phyloP scores from a whole-genome alignment of 2,888 invertebrate genomes.

The Lithophane semibrunnea region DNA sequence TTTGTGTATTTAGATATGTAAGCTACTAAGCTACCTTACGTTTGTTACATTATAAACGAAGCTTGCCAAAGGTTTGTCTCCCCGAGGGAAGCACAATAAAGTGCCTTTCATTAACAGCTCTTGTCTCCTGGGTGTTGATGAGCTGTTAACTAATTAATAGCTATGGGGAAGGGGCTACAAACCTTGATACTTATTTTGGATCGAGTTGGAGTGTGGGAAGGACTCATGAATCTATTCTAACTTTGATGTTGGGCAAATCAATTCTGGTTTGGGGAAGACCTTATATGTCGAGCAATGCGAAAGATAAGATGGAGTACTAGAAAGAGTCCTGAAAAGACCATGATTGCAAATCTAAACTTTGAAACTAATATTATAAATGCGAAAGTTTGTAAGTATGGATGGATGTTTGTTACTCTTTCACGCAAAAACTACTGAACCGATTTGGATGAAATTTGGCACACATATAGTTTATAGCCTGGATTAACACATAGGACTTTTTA shows the following conservation, averaged over 20 bases:
- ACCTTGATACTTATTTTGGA: conserved; percentile 2
- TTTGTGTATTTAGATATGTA: not conserved
- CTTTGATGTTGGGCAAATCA: not conserved
- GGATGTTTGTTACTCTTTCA: too few species aligned
- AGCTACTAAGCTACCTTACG: not conserved
- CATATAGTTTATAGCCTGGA: too few species aligned
- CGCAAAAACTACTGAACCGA: too few species aligned
- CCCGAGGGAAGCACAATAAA: not conserved
- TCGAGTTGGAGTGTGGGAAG: not conserved
- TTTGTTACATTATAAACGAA: not conserved
- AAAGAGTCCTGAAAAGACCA: not conserved
- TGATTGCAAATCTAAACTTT: too few species aligned
- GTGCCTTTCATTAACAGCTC: conserved; percentile 1
- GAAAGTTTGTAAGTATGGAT: too few species aligned
- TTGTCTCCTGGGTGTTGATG: not conserved
- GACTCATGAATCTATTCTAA: not conserved
- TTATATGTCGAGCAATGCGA: not conserved
- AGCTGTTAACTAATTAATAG: conserved; percentile 42
- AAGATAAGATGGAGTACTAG: not conserved
- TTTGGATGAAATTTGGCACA: too few species aligned
- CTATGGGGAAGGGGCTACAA: not conserved
- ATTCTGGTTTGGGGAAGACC: not conserved
- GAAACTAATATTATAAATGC: too few species aligned
- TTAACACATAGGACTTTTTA: too few species aligned
- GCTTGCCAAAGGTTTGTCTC: not conserved